Evolutionary conservation across 1,140 invertebrate genomes (phyloP).

Genomic region (Paraescarpia echinospica): DNA sequence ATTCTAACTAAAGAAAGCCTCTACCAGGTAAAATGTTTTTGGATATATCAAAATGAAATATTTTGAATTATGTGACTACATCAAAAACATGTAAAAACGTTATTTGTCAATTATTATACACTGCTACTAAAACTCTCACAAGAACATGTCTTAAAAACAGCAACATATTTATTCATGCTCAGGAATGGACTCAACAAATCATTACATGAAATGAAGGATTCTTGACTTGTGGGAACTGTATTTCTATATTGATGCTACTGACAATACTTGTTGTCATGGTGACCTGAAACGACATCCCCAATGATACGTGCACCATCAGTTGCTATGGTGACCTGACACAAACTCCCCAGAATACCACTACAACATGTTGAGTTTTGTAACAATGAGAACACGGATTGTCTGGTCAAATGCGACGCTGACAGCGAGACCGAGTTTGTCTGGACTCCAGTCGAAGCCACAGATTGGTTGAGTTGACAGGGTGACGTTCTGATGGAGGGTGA

Average conservation of each 20-base stretch:
- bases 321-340: neutral
- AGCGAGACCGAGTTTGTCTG: conserved; percentile 83
- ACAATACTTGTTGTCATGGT: neutral
- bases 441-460: conserved; percentile 86
- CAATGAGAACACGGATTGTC: conserved; percentile 81
- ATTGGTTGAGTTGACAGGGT: conserved; percentile 86
- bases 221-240: neutral
- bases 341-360: conserved; percentile 1
- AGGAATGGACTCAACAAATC: neutral
- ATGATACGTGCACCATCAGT: neutral
- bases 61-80: too few species aligned
- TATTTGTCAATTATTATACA: neutral
- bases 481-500: conserved; percentile 77
- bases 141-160: neutral
- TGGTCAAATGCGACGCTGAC: conserved; percentile 92
- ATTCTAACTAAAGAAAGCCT: too few species aligned
- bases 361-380: conserved; percentile 74
- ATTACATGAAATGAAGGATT: neutral
- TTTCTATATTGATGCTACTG: neutral
- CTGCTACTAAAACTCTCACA: neutral
- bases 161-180: neutral
- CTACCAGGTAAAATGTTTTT: too few species aligned
- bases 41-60: too few species aligned
- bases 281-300: neutral
- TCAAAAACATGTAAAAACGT: neutral